These are phyloP conservation scores for Capitulum mitella DNA, from an alignment of 2,888 invertebrate species.

Conservation along the genomic window DNA sequence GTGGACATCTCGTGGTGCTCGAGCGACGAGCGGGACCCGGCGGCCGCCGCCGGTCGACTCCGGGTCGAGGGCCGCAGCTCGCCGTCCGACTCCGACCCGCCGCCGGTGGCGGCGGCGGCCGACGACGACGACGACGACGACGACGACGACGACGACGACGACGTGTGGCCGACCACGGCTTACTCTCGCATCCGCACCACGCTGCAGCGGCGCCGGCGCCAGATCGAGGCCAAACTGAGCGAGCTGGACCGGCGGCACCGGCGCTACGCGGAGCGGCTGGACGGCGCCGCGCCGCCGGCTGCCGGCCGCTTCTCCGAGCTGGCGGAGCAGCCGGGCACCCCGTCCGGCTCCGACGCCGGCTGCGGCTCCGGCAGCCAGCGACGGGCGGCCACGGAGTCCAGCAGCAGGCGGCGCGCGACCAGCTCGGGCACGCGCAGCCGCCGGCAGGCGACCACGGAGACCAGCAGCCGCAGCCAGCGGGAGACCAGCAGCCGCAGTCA, in stretches of 20 bases:
- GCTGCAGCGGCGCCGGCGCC: neutral
- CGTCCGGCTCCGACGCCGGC: neutral
- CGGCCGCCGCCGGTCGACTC: neutral
- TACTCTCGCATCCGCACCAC: neutral
- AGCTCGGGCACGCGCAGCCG: neutral
- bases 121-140: too few species aligned
- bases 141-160: too few species aligned
- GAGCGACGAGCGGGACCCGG: neutral
- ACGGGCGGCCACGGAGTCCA: neutral
- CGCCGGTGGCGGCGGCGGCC: neutral
- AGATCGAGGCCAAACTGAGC: neutral
- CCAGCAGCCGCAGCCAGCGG: neutral
- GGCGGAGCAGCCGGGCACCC: neutral
- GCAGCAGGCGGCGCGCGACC: neutral
- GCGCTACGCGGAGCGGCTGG: neutral
- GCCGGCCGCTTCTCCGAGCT: neutral
- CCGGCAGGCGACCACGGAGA: neutral
- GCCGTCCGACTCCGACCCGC: neutral
- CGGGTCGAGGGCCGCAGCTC: slow-evolving; percentile 15
- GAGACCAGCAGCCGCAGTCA: neutral
- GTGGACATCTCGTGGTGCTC: neutral
- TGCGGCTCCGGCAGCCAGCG: too few species aligned
- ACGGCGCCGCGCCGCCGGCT: neutral
- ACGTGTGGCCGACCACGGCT: neutral
- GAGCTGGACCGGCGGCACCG: neutral